phyloP scores from a whole-genome alignment of 2,888 invertebrate species.

The Bombylius major region DNA sequence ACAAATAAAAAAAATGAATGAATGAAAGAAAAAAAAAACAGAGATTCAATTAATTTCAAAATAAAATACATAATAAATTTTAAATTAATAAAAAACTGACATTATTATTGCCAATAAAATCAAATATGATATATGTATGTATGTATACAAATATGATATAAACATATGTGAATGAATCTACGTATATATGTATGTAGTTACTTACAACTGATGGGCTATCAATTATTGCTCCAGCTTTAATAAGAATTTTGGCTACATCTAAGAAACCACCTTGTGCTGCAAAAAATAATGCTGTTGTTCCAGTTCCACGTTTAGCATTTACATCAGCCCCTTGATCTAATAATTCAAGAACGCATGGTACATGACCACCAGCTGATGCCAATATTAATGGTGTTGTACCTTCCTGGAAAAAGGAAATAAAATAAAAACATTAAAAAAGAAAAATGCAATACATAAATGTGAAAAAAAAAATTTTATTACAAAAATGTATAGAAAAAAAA shows the following conservation, averaged over 20 bases:
- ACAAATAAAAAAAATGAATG: not conserved
- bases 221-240: constrained; percentile 65
- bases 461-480: not conserved
- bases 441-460: not conserved
- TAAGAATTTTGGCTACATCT: constrained; percentile 64
- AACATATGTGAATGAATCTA: too few species aligned
- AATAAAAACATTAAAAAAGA: not conserved
- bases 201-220: constrained; percentile 68
- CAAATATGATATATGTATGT: not conserved
- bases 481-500: not conserved
- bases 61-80: not conserved
- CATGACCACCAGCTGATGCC: constrained; percentile 82
- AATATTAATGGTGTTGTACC: constrained; percentile 88
- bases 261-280: constrained; percentile 86
- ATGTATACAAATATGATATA: not conserved
- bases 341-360: constrained; percentile 74
- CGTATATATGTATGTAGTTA: constrained; percentile 12
- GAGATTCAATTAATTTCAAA: not conserved
- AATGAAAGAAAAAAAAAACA: too few species aligned
- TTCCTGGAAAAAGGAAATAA: constrained; percentile 49
- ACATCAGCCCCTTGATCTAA: constrained; percentile 87
- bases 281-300: constrained; percentile 86
- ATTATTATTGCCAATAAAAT: too few species aligned
- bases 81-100: not conserved
- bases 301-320: constrained; percentile 73